Conservation (phyloP, 2,888 invertebrate genomes). For the Arctia plantaginis region DNA sequence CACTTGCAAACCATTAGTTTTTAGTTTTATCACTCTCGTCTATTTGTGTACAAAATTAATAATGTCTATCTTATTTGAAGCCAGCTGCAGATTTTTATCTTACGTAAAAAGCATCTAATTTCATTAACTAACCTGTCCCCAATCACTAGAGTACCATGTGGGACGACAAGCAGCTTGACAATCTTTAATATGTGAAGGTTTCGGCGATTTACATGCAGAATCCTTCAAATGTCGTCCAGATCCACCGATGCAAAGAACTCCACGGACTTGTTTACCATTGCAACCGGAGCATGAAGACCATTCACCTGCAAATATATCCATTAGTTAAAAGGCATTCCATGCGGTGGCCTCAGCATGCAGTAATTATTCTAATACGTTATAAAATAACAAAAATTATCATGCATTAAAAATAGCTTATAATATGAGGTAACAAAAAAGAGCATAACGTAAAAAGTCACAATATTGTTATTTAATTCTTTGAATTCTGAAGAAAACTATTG, state of each 20-base stretch:
- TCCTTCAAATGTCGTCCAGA: slow-evolving; percentile 85
- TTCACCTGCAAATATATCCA: slow-evolving; percentile 64
- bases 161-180: slow-evolving; percentile 88
- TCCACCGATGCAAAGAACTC: slow-evolving; percentile 88
- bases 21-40: not conserved
- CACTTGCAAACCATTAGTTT: not conserved
- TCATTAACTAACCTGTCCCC: slow-evolving; percentile 87
- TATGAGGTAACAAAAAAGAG: too few species aligned
- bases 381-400: too few species aligned
- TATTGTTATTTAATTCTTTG: too few species aligned
- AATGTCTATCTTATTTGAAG: not conserved
- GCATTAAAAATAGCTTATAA: too few species aligned
- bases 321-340: not conserved
- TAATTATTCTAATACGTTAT: too few species aligned
- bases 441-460: too few species aligned
- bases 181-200: slow-evolving; percentile 88
- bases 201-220: slow-evolving; percentile 87
- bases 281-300: slow-evolving; percentile 86
- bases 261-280: slow-evolving; percentile 87
- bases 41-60: not conserved
- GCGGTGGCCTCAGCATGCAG: too few species aligned
- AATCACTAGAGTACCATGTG: slow-evolving; percentile 91
- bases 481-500: too few species aligned
- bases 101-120: not conserved
- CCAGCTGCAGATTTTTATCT: not conserved